phyloP scores from a whole-genome alignment of 2,888 invertebrate species.

The Cryptosula pallasiana region DNA sequence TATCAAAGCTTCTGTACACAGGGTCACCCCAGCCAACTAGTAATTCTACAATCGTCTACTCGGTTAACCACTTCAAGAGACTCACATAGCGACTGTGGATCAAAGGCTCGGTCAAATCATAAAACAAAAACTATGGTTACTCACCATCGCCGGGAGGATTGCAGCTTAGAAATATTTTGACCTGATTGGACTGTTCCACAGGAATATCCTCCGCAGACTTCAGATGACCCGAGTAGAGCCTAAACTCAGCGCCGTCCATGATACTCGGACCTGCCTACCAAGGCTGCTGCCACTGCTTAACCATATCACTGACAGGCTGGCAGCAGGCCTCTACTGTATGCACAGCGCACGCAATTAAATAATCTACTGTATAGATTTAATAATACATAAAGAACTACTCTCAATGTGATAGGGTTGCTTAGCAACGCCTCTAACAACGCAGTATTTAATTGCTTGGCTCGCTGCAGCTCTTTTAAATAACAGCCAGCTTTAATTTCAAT shows the following conservation, averaged over 20 bases:
- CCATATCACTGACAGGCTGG: background rate
- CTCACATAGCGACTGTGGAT: background rate
- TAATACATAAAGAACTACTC: background rate
- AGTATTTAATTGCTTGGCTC: conserved; percentile 13
- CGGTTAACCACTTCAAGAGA: too few relatives aligned
- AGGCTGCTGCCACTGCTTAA: background rate
- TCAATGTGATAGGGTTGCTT: conserved; percentile 1
- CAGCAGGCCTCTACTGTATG: too few relatives aligned
- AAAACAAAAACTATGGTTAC: background rate
- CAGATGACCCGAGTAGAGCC: conserved; percentile 7
- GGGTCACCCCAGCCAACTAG: too few relatives aligned
- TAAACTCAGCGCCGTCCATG: conserved; percentile 3
- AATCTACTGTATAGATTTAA: background rate
- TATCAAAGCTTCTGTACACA: too few relatives aligned
- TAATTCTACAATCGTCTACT: too few relatives aligned
- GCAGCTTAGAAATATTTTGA: conserved; percentile 16
- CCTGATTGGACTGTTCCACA: conserved; percentile 15
- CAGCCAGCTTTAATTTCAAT: background rate
- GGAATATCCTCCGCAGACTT: background rate
- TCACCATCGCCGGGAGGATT: conserved; percentile 15
- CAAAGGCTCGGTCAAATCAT: background rate
- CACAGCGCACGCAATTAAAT: background rate
- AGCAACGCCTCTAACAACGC: conserved; percentile 6
- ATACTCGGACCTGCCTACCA: background rate
- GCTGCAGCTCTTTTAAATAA: background rate